Evolutionary conservation across 2,797 vertebrate genomes (phyloP).

Genomic region (Hozukius guyotensis): DNA sequence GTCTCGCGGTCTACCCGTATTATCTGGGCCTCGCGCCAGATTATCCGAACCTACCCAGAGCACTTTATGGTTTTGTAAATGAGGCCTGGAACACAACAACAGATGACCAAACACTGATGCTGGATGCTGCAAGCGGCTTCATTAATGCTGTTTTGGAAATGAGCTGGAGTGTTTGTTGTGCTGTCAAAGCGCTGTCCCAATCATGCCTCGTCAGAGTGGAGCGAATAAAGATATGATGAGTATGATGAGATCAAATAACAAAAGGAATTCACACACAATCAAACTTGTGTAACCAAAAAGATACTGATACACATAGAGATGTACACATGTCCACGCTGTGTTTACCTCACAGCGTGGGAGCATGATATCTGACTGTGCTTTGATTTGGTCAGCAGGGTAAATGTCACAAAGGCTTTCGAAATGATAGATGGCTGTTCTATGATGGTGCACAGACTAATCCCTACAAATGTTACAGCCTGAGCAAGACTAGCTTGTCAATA

Average conservation of each 20-base stretch:
- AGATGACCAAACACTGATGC: conserved; percentile 9
- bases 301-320: not conserved
- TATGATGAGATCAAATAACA: not conserved
- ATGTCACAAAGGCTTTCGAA: not conserved
- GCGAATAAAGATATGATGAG: not conserved
- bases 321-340: too few species aligned
- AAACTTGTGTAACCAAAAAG: not conserved
- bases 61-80: conserved; percentile 33
- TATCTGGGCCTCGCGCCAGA: conserved; percentile 29
- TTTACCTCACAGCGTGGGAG: not conserved
- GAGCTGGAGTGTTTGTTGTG: conserved; percentile 12
- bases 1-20: not conserved
- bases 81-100: conserved; percentile 22
- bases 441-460: not conserved
- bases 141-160: conserved; percentile 25
- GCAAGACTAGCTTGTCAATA: not conserved
- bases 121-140: conserved; percentile 15
- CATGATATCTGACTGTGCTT: not conserved
- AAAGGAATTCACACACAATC: not conserved
- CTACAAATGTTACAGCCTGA: not conserved
- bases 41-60: conserved; percentile 14
- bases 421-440: not conserved
- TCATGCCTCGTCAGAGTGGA: not conserved
- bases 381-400: not conserved
- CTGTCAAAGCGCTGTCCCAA: not conserved